Evolutionary conservation across 2,797 vertebrate genomes (phyloP), one percentile per base, ranked within the genome.

Genomic region (Catostomus latipinnis): DNA sequence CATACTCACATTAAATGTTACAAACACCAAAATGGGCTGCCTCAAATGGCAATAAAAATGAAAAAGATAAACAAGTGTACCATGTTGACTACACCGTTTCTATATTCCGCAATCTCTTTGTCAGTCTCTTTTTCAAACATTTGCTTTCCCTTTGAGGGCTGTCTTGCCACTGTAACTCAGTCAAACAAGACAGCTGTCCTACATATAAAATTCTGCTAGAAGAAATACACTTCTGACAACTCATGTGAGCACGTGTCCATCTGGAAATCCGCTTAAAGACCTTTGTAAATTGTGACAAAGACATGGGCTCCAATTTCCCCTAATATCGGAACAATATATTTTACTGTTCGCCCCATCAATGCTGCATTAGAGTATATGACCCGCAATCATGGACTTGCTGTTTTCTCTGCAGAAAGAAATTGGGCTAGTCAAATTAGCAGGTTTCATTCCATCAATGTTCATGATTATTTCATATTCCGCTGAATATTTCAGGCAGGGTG

Each of bases 401-500:
- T 81, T 66, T 71, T 65, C 50, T 58, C 46, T 73, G 57, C 9
- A 6, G 52, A 68, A 66, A 69, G 78, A 80, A 73, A 54, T 14
- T 86, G 81, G 87, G 82, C 82, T 75, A 81, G 88, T 90, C 92
- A 93, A 93, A 94, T 94, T 92, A 93, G 91, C 89, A 86, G 90
- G 92, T 93, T 93, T 94, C 91, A 88, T 93, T 94, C 93, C 93
- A 94, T 94, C 92, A 93, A 88, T 84, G 90, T 90, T 94, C 93
- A 94, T 94, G 88, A 93, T 89, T 94, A 92, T 94, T 94, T 94
- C 89, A 94, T 93, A 79, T 71, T 49, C 67, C 81, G 74, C 66
- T 94, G 88, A 93, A 94, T 94, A 91, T 93, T 94, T 93, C 62
- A 94, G 91, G 72, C 18, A 77, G 63, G 72, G 53, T 58, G 81